A percentile compares a stretch with the other conserved stretches of the same genome.
phyloP scores from a whole-genome alignment of 2,113 vertebrate genomes.

The Indicator indicator region DNA sequence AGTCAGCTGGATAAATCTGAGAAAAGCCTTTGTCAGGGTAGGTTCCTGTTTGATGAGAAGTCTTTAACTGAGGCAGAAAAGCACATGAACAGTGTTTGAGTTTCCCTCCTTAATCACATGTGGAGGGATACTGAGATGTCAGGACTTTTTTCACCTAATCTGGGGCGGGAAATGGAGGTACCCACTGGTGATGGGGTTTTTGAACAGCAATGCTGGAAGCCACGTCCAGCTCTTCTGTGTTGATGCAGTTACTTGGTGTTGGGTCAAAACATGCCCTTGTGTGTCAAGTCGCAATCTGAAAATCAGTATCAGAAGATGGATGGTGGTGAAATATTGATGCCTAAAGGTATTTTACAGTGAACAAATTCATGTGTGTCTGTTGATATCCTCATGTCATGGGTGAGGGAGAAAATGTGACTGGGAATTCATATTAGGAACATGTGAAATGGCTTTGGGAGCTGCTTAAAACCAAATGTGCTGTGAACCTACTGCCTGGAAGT shows the following conservation, averaged over 20 bases:
- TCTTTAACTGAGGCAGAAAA: neutral
- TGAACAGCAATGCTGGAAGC: neutral
- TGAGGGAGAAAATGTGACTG: neutral
- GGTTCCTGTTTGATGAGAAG: neutral
- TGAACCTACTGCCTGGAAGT: neutral
- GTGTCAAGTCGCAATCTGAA: neutral
- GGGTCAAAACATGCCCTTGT: neutral
- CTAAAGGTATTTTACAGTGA: neutral
- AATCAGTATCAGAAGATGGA: neutral
- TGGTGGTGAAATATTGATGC: neutral
- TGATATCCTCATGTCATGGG: neutral
- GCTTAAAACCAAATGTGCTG: neutral
- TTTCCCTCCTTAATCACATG: neutral
- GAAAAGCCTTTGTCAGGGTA: neutral
- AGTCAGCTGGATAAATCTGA: neutral
- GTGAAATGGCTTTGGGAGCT: neutral
- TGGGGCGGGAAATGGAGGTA: neutral
- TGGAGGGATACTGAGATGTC: neutral
- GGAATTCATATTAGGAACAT: neutral
- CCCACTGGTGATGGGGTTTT: neutral
- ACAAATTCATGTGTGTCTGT: neutral
- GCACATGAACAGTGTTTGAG: neutral
- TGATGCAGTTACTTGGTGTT: neutral
- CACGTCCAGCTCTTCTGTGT: neutral
- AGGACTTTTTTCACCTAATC: neutral